Percentiles rank a stretch among this genome's conserved stretches.
Conservation (phyloP, 2,797 vertebrate species). For the Oreochromis mossambicus region DNA sequence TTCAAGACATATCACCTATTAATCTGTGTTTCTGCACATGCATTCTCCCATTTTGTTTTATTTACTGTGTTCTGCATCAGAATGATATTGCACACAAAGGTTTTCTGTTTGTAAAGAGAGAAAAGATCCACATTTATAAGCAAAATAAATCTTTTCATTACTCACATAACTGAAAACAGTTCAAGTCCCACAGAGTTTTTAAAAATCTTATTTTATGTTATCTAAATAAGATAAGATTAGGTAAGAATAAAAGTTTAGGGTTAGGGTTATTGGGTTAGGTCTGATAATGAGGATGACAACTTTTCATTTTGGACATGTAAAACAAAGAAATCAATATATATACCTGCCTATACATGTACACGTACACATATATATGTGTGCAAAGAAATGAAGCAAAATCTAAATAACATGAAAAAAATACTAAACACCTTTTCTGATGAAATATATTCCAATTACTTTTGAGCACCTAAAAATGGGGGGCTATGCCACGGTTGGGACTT, state of each 20-base stretch:
- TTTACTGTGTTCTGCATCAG: accelerated
- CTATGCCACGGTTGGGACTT: neutral
- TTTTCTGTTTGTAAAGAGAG: neutral
- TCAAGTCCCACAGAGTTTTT: neutral
- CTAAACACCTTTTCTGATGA: accelerated
- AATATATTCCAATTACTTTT: neutral
- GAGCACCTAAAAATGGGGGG: neutral
- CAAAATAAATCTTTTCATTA: accelerated
- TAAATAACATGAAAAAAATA: neutral
- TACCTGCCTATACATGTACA: neutral
- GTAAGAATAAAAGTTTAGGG: accelerated
- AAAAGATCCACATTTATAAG: neutral
- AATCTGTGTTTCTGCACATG: neutral
- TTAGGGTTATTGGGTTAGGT: neutral
- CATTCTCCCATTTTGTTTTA: neutral
- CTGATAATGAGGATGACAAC: accelerated
- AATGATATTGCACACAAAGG: neutral
- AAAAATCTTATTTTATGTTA: accelerated
- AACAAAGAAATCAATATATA: neutral
- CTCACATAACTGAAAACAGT: accelerated
- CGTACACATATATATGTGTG: accelerated
- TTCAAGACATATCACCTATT: neutral
- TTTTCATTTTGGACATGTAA: neutral
- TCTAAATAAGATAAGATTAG: neutral
- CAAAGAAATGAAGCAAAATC: neutral